Base-by-base conservation (phyloP, 2,888 invertebrate species). In the Pristionchus mayeri region DNA sequence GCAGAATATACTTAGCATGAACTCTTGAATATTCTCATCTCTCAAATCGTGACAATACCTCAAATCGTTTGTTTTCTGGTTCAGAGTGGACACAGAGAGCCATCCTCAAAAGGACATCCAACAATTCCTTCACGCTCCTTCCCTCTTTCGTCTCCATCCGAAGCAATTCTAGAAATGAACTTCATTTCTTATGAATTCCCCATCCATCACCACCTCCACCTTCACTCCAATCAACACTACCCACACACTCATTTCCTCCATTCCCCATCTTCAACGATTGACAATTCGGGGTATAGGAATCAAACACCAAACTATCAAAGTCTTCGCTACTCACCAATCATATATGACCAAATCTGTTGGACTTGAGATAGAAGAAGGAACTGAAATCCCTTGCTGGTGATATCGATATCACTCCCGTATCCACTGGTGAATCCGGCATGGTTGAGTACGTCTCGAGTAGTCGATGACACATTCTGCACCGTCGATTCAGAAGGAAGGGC, bases 291-390 rank as follows among this genome's bases (percentile, higher is more conserved):
- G 21, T 57, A 57, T 57, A 57, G 71, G 37, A 71, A 40, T 27
- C 3, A 63, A 11, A 81, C 63, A 27, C 84, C 48, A 24, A 18
- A 11, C 75, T 27, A 76, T 79, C 52, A 40, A 50, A 37, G n/a
- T 44, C 71, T n/a, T n/a, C n/a, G n/a, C n/a, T 21, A 67, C 63
- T 34, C 63, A 87, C 87, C 97, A 40, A 98, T 95, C 92, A 99
- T 96, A 94, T 99, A 99, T 93, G 97, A 96, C 98, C 98, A 99
- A 57, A 99, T 94, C 94, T 98, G 98, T 71, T 97, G 96, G 16
- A 97, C 95, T 0, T 97, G 96, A 93, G 97, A 97, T 86, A 98
- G 94, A 34, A 99, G 94, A 30, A 99, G 94, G 93, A 99, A 99
- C 94, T 99, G 98, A 94, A 99, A 99, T 0, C 99, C 99, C 87